These are phyloP conservation scores for Pristionchus japonicus DNA, from an alignment of 2,888 invertebrate species.

Conservation along the genomic window DNA sequence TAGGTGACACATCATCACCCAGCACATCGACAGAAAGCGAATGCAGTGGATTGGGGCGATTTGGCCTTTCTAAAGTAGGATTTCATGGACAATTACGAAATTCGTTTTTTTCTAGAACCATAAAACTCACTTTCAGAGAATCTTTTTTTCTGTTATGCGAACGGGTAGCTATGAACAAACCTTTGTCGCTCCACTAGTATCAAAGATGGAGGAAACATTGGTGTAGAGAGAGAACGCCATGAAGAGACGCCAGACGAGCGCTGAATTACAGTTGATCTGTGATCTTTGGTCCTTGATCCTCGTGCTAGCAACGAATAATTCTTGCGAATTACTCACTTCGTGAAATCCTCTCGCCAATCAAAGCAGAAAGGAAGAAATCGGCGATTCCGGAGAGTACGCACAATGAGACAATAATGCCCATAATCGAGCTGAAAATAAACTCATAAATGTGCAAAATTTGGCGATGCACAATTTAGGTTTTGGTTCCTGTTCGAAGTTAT, in stretches of 20 bases:
- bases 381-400: neutral
- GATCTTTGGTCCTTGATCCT: too few relatives aligned
- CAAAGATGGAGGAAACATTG: constrained; percentile 8
- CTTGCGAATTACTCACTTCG: neutral
- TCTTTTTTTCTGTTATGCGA: too few relatives aligned
- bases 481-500: too few relatives aligned
- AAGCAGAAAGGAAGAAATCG: neutral
- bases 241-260: neutral
- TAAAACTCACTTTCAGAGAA: too few relatives aligned
- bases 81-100: neutral
- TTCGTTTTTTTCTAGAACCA: neutral
- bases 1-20: constrained; percentile 31
- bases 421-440: neutral
- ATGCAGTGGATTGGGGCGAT: constrained; percentile 46
- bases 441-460: neutral
- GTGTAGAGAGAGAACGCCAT: constrained; percentile 23
- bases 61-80: constrained; percentile 13
- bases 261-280: neutral
- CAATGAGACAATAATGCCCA: neutral
- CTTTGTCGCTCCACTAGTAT: neutral
- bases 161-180: too few relatives aligned
- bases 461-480: too few relatives aligned
- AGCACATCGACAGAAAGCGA: constrained; percentile 41
- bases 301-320: too few relatives aligned
- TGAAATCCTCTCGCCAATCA: neutral